Conservation (phyloP, 2,797 vertebrate species). For the Acomys russatus region DNA sequence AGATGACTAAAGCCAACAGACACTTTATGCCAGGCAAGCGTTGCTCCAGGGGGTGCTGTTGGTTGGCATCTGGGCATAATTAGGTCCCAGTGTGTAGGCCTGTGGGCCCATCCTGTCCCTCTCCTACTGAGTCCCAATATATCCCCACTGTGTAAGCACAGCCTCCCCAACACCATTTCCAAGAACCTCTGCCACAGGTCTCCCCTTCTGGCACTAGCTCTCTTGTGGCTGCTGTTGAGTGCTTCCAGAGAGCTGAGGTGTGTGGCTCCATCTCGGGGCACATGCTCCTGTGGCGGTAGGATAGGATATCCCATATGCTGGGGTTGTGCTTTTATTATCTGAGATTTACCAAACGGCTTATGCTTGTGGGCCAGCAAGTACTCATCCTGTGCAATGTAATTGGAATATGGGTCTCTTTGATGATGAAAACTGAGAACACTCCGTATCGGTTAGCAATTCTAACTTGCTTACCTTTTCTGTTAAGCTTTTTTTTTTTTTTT, state of each 20-base stretch:
- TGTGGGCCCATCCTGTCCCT: accelerated
- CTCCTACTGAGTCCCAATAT: not conserved
- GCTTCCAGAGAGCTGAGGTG: not conserved
- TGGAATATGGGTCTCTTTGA: constrained; percentile 25
- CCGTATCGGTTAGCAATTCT: not conserved
- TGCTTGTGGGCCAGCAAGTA: constrained; percentile 26
- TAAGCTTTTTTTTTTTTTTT: too few species aligned
- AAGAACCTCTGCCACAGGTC: not conserved
- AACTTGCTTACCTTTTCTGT: constrained; percentile 53
- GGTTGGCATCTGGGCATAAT: not conserved
- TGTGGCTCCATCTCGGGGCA: not conserved
- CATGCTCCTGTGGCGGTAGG: not conserved
- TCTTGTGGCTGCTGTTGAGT: not conserved
- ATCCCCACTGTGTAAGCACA: not conserved
- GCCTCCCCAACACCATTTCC: not conserved
- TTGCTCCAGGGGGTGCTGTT: not conserved
- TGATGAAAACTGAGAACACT: constrained; percentile 59
- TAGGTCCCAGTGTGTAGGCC: not conserved
- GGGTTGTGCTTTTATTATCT: constrained; percentile 39
- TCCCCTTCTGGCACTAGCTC: not conserved
- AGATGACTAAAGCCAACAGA: not conserved
- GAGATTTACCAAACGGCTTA: constrained; percentile 36
- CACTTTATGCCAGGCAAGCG: not conserved
- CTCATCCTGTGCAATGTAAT: not conserved
- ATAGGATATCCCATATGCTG: not conserved